Percentiles rank a stretch among this genome's conserved stretches.
These are phyloP conservation scores for Tanaodytes sp. DNA, from an alignment of 2,888 invertebrate genomes.

Conservation along the genomic window DNA sequence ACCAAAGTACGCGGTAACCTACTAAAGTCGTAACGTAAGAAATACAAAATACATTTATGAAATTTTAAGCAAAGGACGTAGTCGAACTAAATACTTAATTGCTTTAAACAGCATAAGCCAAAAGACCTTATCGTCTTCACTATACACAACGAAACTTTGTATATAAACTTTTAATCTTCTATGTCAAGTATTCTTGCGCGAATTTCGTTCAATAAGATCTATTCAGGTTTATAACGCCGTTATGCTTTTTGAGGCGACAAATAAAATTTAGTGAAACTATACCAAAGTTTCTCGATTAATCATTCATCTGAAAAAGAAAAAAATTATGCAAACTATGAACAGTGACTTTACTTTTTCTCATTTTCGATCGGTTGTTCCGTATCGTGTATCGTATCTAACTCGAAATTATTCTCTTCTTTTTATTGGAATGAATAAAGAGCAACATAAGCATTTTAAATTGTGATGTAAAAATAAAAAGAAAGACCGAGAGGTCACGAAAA, in stretches of 20 bases:
- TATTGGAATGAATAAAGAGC: no score
- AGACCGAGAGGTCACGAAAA: no score
- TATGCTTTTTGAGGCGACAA: conserved; percentile 44
- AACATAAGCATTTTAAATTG: no score
- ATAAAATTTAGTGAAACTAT: no score
- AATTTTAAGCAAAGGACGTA: conserved; percentile 45
- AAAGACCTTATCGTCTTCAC: conserved; percentile 44
- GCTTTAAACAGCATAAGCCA: conserved; percentile 38
- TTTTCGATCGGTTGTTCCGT: no score
- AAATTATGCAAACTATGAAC: no score
- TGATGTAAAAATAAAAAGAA: no score
- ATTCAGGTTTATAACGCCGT: conserved; percentile 34
- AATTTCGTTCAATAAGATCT: conserved; percentile 44
- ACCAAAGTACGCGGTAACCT: conserved; percentile 19
- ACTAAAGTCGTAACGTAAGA: conserved; percentile 32
- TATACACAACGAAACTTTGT: conserved; percentile 43
- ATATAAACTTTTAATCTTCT: conserved; percentile 44
- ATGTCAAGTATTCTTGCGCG: conserved; percentile 30
- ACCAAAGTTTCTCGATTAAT: no score
- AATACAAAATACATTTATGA: conserved; percentile 32
- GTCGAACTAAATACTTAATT: conserved; percentile 47
- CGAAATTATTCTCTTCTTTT: no score
- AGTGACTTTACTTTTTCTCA: no score
- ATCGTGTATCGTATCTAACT: no score
- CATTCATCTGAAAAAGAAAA: no score